Evolutionary conservation across 2,888 invertebrate species (phyloP).

Genomic region (Chirona hameri): DNA sequence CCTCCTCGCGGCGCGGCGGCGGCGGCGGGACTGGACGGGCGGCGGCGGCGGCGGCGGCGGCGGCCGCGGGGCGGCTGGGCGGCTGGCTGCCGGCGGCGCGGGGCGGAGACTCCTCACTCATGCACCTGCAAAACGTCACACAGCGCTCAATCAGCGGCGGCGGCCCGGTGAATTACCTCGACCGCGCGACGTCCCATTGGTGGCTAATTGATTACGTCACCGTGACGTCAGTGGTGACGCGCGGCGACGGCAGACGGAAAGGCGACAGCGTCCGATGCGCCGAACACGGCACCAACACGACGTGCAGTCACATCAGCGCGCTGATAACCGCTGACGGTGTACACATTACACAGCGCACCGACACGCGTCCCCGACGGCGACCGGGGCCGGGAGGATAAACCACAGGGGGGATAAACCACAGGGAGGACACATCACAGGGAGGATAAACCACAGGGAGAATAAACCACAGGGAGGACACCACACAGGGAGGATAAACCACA

Average conservation of each 20-base stretch:
- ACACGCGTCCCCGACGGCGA: too few relatives aligned
- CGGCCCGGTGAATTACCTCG: not conserved
- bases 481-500: too few relatives aligned
- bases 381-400: too few relatives aligned
- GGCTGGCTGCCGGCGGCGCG: not conserved
- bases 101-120: not conserved
- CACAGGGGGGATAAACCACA: too few relatives aligned
- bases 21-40: not conserved
- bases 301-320: not conserved
- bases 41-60: not conserved
- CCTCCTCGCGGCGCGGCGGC: not conserved
- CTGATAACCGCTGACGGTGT: not conserved
- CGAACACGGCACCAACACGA: not conserved
- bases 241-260: too few relatives aligned
- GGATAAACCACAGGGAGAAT: too few relatives aligned
- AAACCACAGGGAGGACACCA: too few relatives aligned
- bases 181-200: not conserved
- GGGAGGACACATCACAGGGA: too few relatives aligned
- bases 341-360: not conserved
- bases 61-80: not conserved
- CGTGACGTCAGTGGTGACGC: not conserved
- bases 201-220: conserved; percentile 12
- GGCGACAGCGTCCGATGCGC: not conserved
- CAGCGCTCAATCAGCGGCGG: conserved; percentile 8
- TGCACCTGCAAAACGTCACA: conserved; percentile 12